These are phyloP conservation scores for Hecatera dysodea DNA, from an alignment of 2,888 invertebrate genomes.

Conservation along the genomic window DNA sequence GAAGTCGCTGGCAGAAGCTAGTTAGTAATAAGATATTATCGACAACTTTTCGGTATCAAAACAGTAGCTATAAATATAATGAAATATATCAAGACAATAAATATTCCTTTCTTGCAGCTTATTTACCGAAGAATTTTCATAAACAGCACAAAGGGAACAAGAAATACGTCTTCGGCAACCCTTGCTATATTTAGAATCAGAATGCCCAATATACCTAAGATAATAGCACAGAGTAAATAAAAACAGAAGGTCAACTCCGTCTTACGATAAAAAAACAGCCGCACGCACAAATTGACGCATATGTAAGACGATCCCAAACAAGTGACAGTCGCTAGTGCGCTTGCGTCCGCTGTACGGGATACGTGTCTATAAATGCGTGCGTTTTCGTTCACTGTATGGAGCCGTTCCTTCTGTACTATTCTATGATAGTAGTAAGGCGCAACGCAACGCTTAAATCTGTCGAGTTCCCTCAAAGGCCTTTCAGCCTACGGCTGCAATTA, in stretches of 20 bases:
- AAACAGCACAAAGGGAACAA: constrained; percentile 25
- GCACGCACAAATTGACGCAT: background rate
- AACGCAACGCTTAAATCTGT: constrained; percentile 56
- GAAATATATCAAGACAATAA: constrained; percentile 21
- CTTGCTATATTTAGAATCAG: constrained; percentile 42
- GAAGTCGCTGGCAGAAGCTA: too few species aligned
- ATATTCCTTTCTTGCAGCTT: constrained; percentile 8
- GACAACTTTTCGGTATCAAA: background rate
- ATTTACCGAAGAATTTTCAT: constrained; percentile 42
- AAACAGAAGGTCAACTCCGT: background rate
- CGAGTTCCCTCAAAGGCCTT: constrained; percentile 63
- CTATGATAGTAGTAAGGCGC: constrained; percentile 10
- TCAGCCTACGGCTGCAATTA: constrained; percentile 65
- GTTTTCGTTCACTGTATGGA: too few species aligned
- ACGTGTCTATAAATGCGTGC: background rate
- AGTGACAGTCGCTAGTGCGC: background rate
- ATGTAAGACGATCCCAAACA: background rate
- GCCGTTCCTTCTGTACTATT: constrained; percentile 6
- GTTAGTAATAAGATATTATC: background rate
- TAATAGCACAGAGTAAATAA: background rate
- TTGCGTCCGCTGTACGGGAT: background rate
- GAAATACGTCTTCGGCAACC: constrained; percentile 17
- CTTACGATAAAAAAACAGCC: background rate
- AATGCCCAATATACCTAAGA: constrained; percentile 39
- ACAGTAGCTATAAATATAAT: constrained; percentile 9